Base-by-base conservation (phyloP, 2,888 invertebrate species). In the Synanthedon tipuliformis region DNA sequence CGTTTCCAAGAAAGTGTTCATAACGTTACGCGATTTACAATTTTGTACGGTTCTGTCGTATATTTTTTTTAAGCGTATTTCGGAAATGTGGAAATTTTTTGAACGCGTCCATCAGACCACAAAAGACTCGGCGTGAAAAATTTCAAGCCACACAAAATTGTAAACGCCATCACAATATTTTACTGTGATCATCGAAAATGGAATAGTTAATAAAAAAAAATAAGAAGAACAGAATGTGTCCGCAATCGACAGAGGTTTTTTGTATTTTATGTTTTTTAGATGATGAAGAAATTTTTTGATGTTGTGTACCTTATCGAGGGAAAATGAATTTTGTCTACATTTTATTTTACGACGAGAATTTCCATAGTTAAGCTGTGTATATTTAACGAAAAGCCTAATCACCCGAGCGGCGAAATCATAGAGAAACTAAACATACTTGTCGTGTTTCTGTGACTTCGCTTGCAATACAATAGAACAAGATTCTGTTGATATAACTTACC, bases 1-100 rank as follows among this genome's bases (percentile, higher is more conserved):
- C 86, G 86, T 86, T 86, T 86, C 86, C 86, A 82, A 78, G 81
- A 76, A 86, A 85, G 85, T 86, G 85, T 86, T 86, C 86, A 84
- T 64, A 69, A 67, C 52, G 48, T 59, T 67, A 68, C 58, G 57
- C 60, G 3, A 59, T 58, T 55, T 51, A 55, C 57, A 63, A 69
- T 73, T 71, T 71, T 72, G 70, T 63, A 71, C 63, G 66, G 59
- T 65, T 59, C 52, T 16, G 52, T 63, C 3, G 59, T 53, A 59
- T 61, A 67, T 62, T 61, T 61, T 62, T 48, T 55, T 54, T 55
- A 56, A 68, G 65, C 67, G 73, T 81, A 81, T 81, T 83, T 81
- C 72, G 75, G 71, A 62, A 68, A 62, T 64, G 61, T 56, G 60
- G 64, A 73, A 75, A 69, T 75, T 75, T 73, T 69, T 67, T 62